Evolutionary conservation across 2,113 vertebrate species (phyloP), one percentile per base, ranked within the genome.

Genomic region (Hippocampus barbouri): DNA sequence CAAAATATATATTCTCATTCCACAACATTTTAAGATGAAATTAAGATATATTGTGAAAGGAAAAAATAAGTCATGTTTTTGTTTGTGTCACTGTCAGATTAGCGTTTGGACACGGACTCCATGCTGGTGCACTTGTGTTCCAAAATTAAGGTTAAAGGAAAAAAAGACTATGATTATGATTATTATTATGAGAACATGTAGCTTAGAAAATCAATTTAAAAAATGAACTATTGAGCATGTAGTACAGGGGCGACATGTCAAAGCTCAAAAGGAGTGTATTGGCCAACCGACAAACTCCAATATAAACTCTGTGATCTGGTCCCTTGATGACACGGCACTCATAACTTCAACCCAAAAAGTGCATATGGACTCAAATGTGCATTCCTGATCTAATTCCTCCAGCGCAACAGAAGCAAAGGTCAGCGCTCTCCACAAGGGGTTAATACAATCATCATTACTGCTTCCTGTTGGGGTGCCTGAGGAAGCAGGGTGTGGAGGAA

Each of bases 381-480:
- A 70, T 77, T 89, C 72, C 75, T 75, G 73, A 80, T 89, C 87
- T 72, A 84, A 89, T 89, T 90, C 91, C 89, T 92, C 84, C 84
- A 90, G 90, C 87, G 86, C 90, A 91, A 86, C 91, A 89, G 86
- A 89, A 86, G 89, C 86, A 77, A 79, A 90, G 92, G 91, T 93
- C 91, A 91, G 82, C 6, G 79, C 72, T 84, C 87, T 91, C 86
- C 82, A 66, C 67, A 78, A 93, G 94, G 92, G 93, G 92, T 95
- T 93, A 94, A 90, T 94, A 95, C 94, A 95, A 94, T 95, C 87
- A 91, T 85, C 92, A 93, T 93, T 92, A 92, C 87, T 83, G 84
- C 93, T 97, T 96, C 93, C 94, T 94, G 93, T 85, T 91, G 89
- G 93, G 92, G 92, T 72, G 83, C 75, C 81, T 20, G 77, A 74